Evolutionary conservation across 1,140 invertebrate species (phyloP), one percentile per base, ranked within the genome.

Genomic region (Sipha flava): DNA sequence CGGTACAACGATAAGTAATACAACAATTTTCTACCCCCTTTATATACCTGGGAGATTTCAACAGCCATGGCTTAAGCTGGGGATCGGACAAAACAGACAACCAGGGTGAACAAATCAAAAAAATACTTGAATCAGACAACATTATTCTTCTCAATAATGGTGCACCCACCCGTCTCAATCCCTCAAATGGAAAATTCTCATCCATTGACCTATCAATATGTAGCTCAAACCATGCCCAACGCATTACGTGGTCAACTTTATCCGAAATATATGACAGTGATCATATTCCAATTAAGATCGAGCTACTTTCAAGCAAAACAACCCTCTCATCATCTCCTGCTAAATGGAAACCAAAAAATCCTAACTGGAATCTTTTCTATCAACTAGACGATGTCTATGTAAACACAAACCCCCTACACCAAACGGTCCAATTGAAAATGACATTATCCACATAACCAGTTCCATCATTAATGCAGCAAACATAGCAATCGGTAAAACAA

Each of bases 41-140:
- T 6, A 1, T 47, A 0, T 10, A 26, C 0, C 0, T 29, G 6
- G 68, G 43, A 0, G 68, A 72, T 10, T 49, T 72, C 21, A 47
- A 72, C 18, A 47, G 57, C n/a, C 57, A 59, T 59, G n/a, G 57
- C 26, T 6, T 9, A 59, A n/a, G 6, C 57, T 59, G 57, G 40
- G 43, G 68, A 23, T 72, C 23, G 1, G 12, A 43, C 21, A 72
- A 43, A 26, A 72, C n/a, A 0, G 45, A 72, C 9, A 12, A 43
- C n/a, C 3, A 16, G 12, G 68, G 68, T 1, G 47, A 72, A 72
- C 16, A 37, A 26, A 72, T 72, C 1, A 21, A 72, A 47, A 45
- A 72, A 47, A 14, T 72, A 0, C 12, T 29, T 2, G 37, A 21
- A 3, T 2, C 0, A 0, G 29, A 72, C 21, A 31, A 72, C 23